phyloP scores from a whole-genome alignment of 37 sponge, comb jelly and placozoan genomes.

The Spongilla lacustris region DNA sequence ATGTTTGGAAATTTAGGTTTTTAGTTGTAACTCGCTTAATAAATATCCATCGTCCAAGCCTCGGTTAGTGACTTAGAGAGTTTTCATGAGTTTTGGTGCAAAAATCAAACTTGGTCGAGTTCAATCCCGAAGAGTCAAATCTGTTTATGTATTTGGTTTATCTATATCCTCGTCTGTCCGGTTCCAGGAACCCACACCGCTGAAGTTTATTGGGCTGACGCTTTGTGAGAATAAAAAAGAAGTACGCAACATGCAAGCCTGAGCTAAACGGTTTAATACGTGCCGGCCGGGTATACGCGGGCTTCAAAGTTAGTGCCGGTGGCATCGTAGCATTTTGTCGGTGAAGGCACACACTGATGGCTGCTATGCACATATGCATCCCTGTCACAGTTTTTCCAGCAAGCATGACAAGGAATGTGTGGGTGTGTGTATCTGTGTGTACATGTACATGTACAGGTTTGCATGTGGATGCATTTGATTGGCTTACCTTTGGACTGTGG shows the following conservation, averaged over 20 bases:
- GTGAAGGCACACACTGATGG: background rate
- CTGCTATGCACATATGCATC: background rate
- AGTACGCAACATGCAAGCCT: slow-evolving; percentile 1
- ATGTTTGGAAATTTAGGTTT: background rate
- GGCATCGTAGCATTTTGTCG: background rate
- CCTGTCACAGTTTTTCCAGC: too few relatives aligned
- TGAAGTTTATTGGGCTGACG: background rate
- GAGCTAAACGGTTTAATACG: background rate
- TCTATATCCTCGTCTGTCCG: background rate
- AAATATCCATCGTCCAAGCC: background rate
- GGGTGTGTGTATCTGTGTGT: too few relatives aligned
- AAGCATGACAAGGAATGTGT: too few relatives aligned
- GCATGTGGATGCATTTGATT: background rate
- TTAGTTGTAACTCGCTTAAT: slow-evolving; percentile 1
- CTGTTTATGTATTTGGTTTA: background rate
- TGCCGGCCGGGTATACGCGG: background rate
- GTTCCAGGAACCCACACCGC: background rate
- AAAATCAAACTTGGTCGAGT: background rate
- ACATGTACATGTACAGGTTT: too few relatives aligned
- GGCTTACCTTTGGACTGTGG: background rate
- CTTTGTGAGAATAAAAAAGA: background rate
- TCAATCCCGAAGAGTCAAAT: slow-evolving; percentile 1
- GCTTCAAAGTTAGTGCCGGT: background rate
- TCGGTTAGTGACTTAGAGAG: background rate
- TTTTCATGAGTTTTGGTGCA: background rate